Evolutionary conservation across 2,113 vertebrate genomes (phyloP).

Genomic region (Alethe diademata): DNA sequence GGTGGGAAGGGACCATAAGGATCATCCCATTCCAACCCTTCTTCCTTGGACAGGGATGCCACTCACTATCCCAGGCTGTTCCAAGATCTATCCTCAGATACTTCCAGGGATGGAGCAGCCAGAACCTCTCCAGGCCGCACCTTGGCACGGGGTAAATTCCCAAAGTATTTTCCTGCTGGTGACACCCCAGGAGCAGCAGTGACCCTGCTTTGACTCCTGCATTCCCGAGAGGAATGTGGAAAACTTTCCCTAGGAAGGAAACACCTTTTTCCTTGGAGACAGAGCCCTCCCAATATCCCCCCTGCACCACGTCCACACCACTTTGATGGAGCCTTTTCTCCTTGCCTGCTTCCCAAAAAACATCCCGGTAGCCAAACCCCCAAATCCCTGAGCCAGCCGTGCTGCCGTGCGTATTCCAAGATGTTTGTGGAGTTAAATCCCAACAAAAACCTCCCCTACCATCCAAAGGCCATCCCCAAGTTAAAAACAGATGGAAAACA

Average conservation of each 20-base stretch:
- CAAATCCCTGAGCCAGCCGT: rapidly evolving
- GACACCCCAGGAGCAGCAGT: background rate
- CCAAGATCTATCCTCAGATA: background rate
- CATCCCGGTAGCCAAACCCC: background rate
- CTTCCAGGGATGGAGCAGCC: background rate
- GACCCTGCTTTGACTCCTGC: background rate
- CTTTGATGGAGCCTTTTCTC: background rate
- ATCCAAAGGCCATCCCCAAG: slow-evolving; percentile 51
- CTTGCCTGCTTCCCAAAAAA: background rate
- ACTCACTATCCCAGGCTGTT: rapidly evolving
- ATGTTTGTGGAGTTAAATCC: slow-evolving; percentile 10
- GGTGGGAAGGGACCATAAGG: background rate
- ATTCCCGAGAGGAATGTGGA: background rate
- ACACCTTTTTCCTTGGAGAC: background rate
- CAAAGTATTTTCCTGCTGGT: background rate
- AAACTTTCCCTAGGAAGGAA: background rate
- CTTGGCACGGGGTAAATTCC: background rate
- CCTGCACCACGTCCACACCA: background rate
- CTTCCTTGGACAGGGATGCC: background rate
- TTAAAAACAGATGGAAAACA: slow-evolving; percentile 56
- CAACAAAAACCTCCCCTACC: slow-evolving; percentile 27
- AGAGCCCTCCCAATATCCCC: background rate
- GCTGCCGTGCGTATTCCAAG: background rate
- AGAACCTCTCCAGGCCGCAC: background rate
- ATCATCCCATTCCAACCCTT: background rate